A percentile compares a stretch with the other conserved stretches of the same genome.
These are phyloP conservation scores for Tipula helvola DNA, from an alignment of 2,888 invertebrate genomes.

Conservation along the genomic window DNA sequence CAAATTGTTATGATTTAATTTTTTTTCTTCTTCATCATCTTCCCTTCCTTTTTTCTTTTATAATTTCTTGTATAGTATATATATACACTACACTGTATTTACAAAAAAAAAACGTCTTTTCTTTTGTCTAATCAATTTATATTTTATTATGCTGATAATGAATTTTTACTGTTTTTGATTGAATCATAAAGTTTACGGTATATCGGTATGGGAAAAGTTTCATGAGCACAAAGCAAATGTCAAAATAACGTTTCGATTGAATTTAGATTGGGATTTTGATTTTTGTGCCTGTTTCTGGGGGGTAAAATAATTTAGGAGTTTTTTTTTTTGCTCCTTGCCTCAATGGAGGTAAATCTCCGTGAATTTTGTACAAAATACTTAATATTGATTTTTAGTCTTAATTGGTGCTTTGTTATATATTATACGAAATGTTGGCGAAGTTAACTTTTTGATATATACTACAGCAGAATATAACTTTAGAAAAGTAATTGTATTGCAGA, in stretches of 20 bases:
- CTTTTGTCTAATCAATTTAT: not conserved
- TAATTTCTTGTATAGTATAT: not conserved
- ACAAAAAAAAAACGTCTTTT: not conserved
- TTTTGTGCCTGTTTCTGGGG: not conserved
- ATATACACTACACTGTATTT: not conserved
- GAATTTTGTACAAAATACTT: too few relatives aligned
- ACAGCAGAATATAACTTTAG: too few relatives aligned
- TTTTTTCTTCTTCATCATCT: not conserved
- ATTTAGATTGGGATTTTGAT: not conserved
- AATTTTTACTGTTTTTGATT: conserved; percentile 4
- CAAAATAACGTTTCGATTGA: not conserved
- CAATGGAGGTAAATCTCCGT: too few relatives aligned
- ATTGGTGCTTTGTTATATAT: too few relatives aligned
- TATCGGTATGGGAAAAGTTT: not conserved
- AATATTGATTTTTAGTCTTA: too few relatives aligned
- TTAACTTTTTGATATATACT: too few relatives aligned
- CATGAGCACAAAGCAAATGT: not conserved
- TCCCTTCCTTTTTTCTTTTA: not conserved
- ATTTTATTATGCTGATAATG: not conserved
- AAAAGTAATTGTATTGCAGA: too few relatives aligned
- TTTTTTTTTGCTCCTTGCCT: not conserved
- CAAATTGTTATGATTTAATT: not conserved
- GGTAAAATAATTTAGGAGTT: not conserved
- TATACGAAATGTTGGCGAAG: too few relatives aligned
- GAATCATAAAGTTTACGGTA: not conserved